Conservation (phyloP, 2,888 invertebrate species). For the Prenolepis imparis region DNA sequence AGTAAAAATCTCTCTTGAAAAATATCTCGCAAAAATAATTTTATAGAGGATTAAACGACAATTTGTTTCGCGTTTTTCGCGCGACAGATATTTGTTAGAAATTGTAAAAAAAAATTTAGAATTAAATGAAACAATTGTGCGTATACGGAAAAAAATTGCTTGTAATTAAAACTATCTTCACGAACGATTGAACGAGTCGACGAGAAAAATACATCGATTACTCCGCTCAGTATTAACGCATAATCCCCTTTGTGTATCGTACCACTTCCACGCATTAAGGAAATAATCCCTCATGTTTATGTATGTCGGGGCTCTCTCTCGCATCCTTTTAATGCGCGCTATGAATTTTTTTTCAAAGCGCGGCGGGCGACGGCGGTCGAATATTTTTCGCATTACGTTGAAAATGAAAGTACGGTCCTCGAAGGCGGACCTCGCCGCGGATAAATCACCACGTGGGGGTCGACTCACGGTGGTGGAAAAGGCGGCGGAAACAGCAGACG, state of each 20-base stretch:
- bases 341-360: conserved; percentile 60
- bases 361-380: conserved; percentile 20
- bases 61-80: neutral
- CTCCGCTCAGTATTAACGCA: neutral
- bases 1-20: neutral
- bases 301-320: conserved; percentile 10
- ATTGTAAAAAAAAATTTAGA: neutral
- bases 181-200: too few relatives aligned
- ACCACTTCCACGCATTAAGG: conserved; percentile 7
- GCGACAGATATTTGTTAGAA: neutral
- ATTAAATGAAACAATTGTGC: neutral
- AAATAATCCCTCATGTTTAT: conserved; percentile 53
- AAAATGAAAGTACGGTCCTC: conserved; percentile 55
- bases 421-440: conserved; percentile 38
- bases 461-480: neutral
- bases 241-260: conserved; percentile 39
- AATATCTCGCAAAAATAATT: neutral
- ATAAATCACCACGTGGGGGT: conserved; percentile 43
- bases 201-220: conserved; percentile 26
- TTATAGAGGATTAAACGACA: neutral
- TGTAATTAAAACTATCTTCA: conserved; percentile 7
- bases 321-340: conserved; percentile 52
- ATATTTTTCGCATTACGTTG: conserved; percentile 54
- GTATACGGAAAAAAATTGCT: neutral
- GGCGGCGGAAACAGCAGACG: neutral